Evolutionary conservation across 2,888 invertebrate genomes (phyloP), one percentile per base, ranked within the genome.

Genomic region (Melieria picta): DNA sequence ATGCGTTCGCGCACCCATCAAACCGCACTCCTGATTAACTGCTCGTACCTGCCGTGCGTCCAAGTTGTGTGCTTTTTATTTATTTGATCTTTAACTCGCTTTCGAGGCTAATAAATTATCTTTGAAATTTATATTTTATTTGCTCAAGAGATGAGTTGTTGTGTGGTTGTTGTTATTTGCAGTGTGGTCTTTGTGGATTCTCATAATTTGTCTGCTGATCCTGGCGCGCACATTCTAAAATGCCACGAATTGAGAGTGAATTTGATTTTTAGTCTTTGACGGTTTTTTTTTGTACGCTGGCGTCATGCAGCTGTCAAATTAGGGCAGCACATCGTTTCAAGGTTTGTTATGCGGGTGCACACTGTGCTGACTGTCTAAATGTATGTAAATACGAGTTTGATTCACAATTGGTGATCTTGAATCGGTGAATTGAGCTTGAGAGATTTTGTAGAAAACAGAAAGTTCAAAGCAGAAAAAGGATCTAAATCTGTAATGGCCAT

Each of bases 281-380:
- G 42, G 61, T 58, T 60, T 74, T 62, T 66, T 64, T 74, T 65
- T 71, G 76, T 72, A 61, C 65, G 63, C 63, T 77, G 81, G 81
- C 80, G 81, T 80, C 79, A 79, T 78, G 77, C 77, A 76, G 77
- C 79, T 82, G 82, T 82, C 83, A 83, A 83, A 81, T 82, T 82
- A 82, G 80, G 75, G 48, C 58, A 58, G 50, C 52, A 60, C 52
- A 42, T 46, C 55, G 13, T 57, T 52, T 13, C 11, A 63, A 47
- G 61, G 55, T 64, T 64, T 5, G 5, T n/a, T 45, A 11, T 60
- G 13, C 45, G 4, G 5, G 11, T 10, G 7, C 4, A 4, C 10
- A 11, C 42, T 11, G 10, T 30, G 16, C 0, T 16, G 16, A 16
- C 30, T 30, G 3, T 30, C 30, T 30, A 30, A 30, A 30, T 30